Conservation (phyloP, 2,888 invertebrate species). For the Eilema griseolum region DNA sequence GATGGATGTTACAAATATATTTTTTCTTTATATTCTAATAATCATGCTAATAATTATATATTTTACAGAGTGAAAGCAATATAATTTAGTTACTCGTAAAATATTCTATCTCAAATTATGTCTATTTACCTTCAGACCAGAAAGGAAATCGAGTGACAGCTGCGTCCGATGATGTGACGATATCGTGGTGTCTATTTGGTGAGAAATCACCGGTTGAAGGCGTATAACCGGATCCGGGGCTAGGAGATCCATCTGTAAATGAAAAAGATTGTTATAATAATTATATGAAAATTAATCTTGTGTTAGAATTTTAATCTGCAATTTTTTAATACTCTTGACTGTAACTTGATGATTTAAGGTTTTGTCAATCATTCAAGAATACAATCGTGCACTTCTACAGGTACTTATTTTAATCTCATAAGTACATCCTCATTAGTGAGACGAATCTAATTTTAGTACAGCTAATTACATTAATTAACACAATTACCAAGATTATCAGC, state of each 20-base stretch:
- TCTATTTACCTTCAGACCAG: constrained; percentile 75
- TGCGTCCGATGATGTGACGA: constrained; percentile 78
- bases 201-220: constrained; percentile 74
- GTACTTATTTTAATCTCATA: too few relatives aligned
- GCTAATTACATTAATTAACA: too few relatives aligned
- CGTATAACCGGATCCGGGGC: constrained; percentile 75
- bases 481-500: too few relatives aligned
- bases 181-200: constrained; percentile 78
- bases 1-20: neutral
- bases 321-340: too few relatives aligned
- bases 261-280: neutral
- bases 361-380: too few relatives aligned
- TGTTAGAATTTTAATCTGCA: too few relatives aligned
- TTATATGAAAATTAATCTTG: neutral
- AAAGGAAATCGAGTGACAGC: constrained; percentile 75
- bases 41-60: too few relatives aligned
- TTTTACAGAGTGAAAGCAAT: neutral
- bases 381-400: too few relatives aligned
- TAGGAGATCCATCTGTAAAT: constrained; percentile 75
- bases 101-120: neutral
- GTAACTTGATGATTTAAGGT: too few relatives aligned
- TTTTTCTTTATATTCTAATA: too few relatives aligned
- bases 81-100: neutral
- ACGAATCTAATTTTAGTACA: too few relatives aligned
- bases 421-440: too few relatives aligned